Conservation (phyloP, 1,140 invertebrate species). For the Choristoneura fumiferana region DNA sequence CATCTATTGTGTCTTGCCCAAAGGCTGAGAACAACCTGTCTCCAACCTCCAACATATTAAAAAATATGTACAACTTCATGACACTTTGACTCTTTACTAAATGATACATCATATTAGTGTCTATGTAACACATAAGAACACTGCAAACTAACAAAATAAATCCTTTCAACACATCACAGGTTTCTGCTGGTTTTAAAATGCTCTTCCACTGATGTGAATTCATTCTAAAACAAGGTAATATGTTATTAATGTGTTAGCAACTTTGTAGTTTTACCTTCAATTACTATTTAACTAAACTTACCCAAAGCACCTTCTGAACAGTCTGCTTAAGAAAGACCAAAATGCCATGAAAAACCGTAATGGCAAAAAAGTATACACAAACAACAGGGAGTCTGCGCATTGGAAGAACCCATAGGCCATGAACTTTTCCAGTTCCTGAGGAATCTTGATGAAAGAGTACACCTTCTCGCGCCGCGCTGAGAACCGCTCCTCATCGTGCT, state of each 20-base stretch:
- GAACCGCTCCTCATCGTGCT: constrained; percentile 96
- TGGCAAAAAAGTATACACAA: constrained; percentile 98
- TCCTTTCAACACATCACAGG: constrained; percentile 97
- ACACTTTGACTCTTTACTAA: constrained; percentile 98
- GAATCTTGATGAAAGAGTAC: constrained; percentile 98
- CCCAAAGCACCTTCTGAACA: constrained; percentile 86
- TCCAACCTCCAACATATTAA: constrained; percentile 99
- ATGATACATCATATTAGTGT: constrained; percentile 99
- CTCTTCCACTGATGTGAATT: constrained; percentile 62
- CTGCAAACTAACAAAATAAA: constrained; percentile 92
- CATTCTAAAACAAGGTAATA: constrained; percentile 44
- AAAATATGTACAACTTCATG: constrained; percentile 99
- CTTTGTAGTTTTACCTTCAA: no score
- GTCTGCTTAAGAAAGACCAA: constrained; percentile 87
- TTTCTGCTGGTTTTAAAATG: constrained; percentile 92
- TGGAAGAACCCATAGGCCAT: constrained; percentile 98
- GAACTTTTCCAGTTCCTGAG: constrained; percentile 94
- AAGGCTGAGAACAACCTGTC: constrained; percentile 97
- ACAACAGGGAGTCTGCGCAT: constrained; percentile 98
- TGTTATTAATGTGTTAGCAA: neutral
- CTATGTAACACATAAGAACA: constrained; percentile 92
- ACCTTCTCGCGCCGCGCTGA: constrained; percentile 96
- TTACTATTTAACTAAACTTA: constrained; percentile 58
- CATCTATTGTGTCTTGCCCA: constrained; percentile 98
- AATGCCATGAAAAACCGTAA: constrained; percentile 93